phyloP scores from a whole-genome alignment of 2,113 vertebrate species.

The Malurus melanocephalus region DNA sequence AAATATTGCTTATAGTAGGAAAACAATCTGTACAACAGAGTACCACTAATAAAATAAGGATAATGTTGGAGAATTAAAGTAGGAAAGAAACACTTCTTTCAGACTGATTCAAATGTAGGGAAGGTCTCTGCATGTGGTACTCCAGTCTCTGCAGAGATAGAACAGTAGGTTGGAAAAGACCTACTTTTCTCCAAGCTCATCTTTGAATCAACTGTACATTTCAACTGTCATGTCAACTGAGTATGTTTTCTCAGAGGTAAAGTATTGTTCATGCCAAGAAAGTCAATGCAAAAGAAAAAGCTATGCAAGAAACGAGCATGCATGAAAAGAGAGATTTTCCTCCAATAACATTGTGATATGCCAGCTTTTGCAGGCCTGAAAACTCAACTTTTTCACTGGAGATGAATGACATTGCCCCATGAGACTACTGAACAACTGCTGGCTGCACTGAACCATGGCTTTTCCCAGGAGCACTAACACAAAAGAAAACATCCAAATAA shows the following conservation, averaged over 20 bases:
- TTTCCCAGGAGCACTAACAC: conserved; percentile 38
- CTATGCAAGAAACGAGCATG: not conserved
- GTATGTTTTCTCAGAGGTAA: conserved; percentile 34
- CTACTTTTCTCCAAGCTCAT: not conserved
- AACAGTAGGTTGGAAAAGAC: not conserved
- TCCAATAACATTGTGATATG: not conserved
- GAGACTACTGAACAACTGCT: conserved; percentile 19
- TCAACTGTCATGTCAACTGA: not conserved
- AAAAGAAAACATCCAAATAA: conserved; percentile 44
- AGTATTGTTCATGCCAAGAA: conserved; percentile 16
- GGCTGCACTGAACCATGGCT: not conserved
- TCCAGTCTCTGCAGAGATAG: not conserved
- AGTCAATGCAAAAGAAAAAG: not conserved
- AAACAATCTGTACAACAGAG: not conserved
- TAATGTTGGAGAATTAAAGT: not conserved
- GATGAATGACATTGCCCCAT: not conserved
- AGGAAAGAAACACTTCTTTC: not conserved
- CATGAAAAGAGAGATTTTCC: not conserved
- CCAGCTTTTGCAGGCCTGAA: not conserved
- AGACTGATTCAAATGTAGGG: not conserved
- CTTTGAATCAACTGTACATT: not conserved
- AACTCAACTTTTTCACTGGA: conserved; percentile 16
- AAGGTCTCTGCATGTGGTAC: not conserved
- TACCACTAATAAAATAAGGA: not conserved
- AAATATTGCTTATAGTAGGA: not conserved